A percentile compares a stretch with the other conserved stretches of the same genome.
Evolutionary conservation across 2,888 invertebrate species (phyloP).

Genomic region (Tipula lateralis): DNA sequence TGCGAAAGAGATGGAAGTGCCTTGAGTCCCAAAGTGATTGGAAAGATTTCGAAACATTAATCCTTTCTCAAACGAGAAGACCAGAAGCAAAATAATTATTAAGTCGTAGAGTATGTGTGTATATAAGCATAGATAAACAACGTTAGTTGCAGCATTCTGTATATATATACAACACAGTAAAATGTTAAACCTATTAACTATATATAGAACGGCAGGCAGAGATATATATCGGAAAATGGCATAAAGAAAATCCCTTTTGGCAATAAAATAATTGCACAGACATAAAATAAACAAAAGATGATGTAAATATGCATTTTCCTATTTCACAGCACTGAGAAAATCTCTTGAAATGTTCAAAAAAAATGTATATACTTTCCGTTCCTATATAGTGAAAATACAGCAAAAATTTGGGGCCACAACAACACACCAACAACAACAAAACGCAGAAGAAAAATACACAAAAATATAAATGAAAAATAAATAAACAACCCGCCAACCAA

Average conservation of each 20-base stretch:
- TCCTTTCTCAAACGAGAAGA: not conserved
- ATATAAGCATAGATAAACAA: not conserved
- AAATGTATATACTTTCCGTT: not conserved
- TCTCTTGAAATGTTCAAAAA: not conserved
- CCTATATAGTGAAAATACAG: not conserved
- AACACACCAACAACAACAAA: not conserved
- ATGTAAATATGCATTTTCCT: not conserved
- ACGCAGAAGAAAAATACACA: not conserved
- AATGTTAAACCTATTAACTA: not conserved
- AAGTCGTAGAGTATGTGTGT: not conserved
- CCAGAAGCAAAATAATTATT: not conserved
- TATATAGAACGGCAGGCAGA: not conserved
- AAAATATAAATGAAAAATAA: not conserved
- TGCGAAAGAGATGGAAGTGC: too few species aligned
- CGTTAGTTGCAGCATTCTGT: not conserved
- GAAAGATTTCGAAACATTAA: too few species aligned
- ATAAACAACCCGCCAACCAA: not conserved
- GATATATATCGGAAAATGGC: not conserved
- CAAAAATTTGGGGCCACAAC: not conserved
- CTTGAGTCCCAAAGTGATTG: too few species aligned
- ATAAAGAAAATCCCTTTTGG: constrained; percentile 3
- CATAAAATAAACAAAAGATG: constrained; percentile 11
- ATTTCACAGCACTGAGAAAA: not conserved
- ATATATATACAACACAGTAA: not conserved
- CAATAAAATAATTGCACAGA: constrained; percentile 19